Evolutionary conservation across 2,888 invertebrate species (phyloP), one percentile per base, ranked within the genome.

Genomic region (Julus scanicus): DNA sequence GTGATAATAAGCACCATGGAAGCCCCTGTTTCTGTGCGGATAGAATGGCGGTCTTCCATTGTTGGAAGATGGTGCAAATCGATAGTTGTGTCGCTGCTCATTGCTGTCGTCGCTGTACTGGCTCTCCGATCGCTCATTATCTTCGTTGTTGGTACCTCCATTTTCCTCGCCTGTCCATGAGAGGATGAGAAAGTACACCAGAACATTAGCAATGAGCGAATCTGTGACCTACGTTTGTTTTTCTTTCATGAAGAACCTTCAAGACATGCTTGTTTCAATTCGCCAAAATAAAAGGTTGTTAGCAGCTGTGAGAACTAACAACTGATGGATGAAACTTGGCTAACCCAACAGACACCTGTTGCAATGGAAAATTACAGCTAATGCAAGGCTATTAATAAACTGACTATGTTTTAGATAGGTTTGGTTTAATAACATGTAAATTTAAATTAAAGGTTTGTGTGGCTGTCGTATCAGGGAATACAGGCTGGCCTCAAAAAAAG

Each of bases 21-120:
- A 80, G 80, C 80, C 80, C 37, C 80, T 80, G 80, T 80, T 80
- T 80, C 37, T 80, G 80, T 80, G 80, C 39, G 80, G 80, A 39
- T 80, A 80, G 15, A 80, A 80, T 13, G 80, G 80, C 15, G 80
- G 80, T 80, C 80, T 6, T 11, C 80, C 80, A 37, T 80, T 80
- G 80, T 80, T 13, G 29, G 37, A 37, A 37, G 80, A 37, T 80
- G 80, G 37, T 13, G 9, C 37, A 13, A 37, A 80, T 80, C 80
- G 8, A 11, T 71, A 29, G 80, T 39, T 80, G 37, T 80, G 80
- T 11, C 80, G 80, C 37, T 15, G 80, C 37, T 80, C 80, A 37
- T 15, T 80, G 80, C 37, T 80, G 15, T 80, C 80, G 37, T 80
- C 80, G 37, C 80, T 80, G 80, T 37, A 80, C 13, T 80, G 80